phyloP scores from a whole-genome alignment of 2,888 invertebrate genomes.

The Notodonta dromedarius region DNA sequence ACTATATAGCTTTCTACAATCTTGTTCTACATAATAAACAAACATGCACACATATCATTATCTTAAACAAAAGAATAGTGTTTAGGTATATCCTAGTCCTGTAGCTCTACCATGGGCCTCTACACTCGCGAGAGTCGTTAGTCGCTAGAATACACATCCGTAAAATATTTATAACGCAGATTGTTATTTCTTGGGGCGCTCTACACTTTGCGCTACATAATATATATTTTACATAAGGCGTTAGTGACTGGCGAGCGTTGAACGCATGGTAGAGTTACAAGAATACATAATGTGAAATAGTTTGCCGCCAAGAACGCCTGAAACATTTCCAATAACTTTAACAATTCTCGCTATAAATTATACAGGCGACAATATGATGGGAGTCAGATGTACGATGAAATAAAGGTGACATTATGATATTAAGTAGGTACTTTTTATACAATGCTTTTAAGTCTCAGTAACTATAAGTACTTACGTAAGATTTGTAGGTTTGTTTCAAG shows the following conservation, averaged over 20 bases:
- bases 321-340: constrained; percentile 53
- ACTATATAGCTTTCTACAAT: constrained; percentile 16
- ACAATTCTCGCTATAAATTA: constrained; percentile 53
- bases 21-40: constrained; percentile 20
- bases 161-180: no score
- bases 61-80: constrained; percentile 36
- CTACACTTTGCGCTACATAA: no score
- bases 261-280: constrained; percentile 14
- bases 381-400: constrained; percentile 20
- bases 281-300: constrained; percentile 41
- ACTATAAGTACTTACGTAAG: no score
- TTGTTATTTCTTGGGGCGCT: no score
- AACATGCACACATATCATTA: constrained; percentile 13
- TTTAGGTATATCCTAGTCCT: constrained; percentile 11
- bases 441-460: no score
- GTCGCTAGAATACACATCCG: no score
- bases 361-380: constrained; percentile 47
- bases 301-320: constrained; percentile 38
- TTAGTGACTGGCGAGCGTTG: no score
- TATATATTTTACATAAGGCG: no score
- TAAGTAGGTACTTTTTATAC: no score
- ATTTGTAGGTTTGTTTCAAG: no score
- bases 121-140: no score
- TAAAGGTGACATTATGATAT: constrained; percentile 17
- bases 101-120: no score